Conservation (phyloP, 2,797 vertebrate genomes). For the Chelidonichthys spinosus region DNA sequence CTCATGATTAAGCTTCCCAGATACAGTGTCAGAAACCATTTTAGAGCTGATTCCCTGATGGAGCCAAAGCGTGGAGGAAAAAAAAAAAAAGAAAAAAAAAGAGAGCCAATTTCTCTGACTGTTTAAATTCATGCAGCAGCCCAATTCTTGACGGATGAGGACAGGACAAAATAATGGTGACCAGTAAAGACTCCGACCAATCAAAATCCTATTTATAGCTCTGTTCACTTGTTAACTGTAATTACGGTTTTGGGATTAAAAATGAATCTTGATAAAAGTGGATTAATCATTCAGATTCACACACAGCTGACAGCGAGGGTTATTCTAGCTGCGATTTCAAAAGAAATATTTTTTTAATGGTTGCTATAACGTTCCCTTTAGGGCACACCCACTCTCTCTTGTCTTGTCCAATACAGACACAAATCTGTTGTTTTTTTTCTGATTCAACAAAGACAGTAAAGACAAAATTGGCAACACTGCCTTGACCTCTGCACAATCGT, state of each 20-base stretch:
- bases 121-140: constrained; percentile 35
- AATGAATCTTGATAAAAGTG: constrained; percentile 1
- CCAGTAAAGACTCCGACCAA: background rate
- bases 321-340: constrained; percentile 1
- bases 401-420: constrained; percentile 52
- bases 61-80: background rate
- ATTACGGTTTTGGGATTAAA: constrained; percentile 21
- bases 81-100: too few relatives aligned
- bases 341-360: constrained; percentile 32
- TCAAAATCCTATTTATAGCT: constrained; percentile 20
- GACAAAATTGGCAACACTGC: constrained; percentile 13
- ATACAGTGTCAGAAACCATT: constrained; percentile 37
- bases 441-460: constrained; percentile 55
- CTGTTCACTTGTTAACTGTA: constrained; percentile 38
- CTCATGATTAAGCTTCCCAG: constrained; percentile 30
- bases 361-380: constrained; percentile 54
- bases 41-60: constrained; percentile 26
- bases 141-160: constrained; percentile 30
- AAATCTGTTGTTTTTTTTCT: constrained; percentile 37
- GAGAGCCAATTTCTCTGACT: background rate
- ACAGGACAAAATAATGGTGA: constrained; percentile 4
- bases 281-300: constrained; percentile 6
- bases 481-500: constrained; percentile 22
- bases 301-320: constrained; percentile 14
- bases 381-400: constrained; percentile 73